Evolutionary conservation across 2,113 vertebrate species (phyloP).

Genomic region (Aspidoscelis tigris): DNA sequence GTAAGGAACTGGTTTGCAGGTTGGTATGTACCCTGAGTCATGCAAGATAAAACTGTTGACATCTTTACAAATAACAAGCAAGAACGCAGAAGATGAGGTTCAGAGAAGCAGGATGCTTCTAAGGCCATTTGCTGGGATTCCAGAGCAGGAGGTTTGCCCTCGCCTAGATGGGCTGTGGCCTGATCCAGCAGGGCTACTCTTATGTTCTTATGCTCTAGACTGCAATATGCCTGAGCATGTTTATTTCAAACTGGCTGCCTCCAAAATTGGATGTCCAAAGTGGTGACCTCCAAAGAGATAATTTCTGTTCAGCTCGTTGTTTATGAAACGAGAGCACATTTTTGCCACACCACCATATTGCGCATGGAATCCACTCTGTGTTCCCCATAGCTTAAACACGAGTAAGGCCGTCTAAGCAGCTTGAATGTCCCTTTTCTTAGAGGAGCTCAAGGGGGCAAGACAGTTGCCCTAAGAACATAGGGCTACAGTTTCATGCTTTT

Average conservation of each 20-base stretch:
- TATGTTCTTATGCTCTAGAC: too few species aligned
- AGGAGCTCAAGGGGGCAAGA: not conserved
- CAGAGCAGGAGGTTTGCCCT: too few species aligned
- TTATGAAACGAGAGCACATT: not conserved
- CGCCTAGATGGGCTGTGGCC: too few species aligned
- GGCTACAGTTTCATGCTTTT: not conserved
- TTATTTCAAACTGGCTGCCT: not conserved
- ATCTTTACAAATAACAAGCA: not conserved
- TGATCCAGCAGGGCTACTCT: too few species aligned
- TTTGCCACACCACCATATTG: not conserved
- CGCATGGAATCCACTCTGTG: not conserved
- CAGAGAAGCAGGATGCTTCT: too few species aligned
- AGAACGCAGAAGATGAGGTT: not conserved
- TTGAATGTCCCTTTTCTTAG: not conserved
- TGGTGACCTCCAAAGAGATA: not conserved
- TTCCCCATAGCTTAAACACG: too few species aligned
- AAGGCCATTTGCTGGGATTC: too few species aligned
- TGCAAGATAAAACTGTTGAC: slow-evolving; percentile 11
- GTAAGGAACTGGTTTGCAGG: slow-evolving; percentile 7
- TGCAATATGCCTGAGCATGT: not conserved
- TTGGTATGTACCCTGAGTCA: not conserved
- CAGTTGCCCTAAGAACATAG: not conserved
- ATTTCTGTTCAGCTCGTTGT: not conserved
- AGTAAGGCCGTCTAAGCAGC: not conserved
- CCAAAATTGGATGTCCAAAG: not conserved